phyloP scores from a whole-genome alignment of 1,140 invertebrate genomes.

The Caenorhabditis tropicalis region DNA sequence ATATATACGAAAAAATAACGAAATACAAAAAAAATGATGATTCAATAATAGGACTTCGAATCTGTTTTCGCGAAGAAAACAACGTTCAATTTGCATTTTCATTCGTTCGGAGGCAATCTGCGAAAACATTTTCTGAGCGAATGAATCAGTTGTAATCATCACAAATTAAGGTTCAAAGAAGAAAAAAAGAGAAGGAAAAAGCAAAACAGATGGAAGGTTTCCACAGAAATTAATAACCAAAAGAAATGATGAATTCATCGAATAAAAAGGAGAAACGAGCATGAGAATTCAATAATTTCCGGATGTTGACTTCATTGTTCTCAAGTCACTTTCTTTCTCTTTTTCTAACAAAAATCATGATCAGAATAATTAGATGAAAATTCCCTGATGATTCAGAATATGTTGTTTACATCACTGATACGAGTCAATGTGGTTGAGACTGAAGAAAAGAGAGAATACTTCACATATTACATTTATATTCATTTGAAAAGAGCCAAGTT shows the following conservation, averaged over 20 bases:
- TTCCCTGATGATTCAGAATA: background rate
- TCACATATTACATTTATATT: too few species aligned
- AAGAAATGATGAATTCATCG: background rate
- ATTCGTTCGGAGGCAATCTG: background rate
- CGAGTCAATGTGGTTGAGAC: too few species aligned
- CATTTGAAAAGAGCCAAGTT: too few species aligned
- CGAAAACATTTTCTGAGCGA: background rate
- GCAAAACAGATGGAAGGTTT: background rate
- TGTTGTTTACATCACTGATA: background rate
- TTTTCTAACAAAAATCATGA: too few species aligned
- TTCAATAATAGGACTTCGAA: slow-evolving; percentile 28
- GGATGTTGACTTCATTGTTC: background rate
- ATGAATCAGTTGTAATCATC: background rate
- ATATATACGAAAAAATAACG: background rate
- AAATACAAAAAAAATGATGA: background rate
- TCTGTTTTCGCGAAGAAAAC: background rate
- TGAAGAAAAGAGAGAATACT: too few species aligned
- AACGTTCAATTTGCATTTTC: background rate
- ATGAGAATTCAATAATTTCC: slow-evolving; percentile 9
- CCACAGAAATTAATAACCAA: background rate
- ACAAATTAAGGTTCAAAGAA: background rate
- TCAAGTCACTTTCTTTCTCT: too few species aligned
- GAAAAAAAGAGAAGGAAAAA: background rate
- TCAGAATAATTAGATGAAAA: too few species aligned
- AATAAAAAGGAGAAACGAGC: background rate